Conservation (phyloP, 2,797 vertebrate species). For the Pyrocephalus nanus region DNA sequence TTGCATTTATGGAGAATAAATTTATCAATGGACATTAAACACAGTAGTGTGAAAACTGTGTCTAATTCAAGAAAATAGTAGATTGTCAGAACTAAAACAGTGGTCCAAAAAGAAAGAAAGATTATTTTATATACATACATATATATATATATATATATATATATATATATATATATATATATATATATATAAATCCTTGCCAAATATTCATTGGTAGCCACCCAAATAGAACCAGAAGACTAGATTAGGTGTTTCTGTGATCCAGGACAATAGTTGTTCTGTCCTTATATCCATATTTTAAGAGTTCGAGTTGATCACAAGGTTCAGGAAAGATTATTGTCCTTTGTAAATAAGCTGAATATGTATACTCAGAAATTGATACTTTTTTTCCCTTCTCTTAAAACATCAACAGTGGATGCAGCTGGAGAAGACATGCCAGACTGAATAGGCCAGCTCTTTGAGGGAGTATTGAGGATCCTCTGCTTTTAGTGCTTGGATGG, state of each 20-base stretch:
- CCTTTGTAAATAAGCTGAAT: not conserved
- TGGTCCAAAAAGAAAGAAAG: not conserved
- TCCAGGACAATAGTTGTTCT: not conserved
- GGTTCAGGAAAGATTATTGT: not conserved
- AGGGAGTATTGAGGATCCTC: not conserved
- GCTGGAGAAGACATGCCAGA: not conserved
- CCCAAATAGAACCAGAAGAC: not conserved
- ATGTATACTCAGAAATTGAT: not conserved
- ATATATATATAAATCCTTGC: not conserved
- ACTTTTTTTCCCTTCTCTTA: not conserved
- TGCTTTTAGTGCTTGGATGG: not conserved
- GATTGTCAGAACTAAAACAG: not conserved
- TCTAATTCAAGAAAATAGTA: not conserved
- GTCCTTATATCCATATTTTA: not conserved
- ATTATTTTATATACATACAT: not conserved
- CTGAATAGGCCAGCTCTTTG: not conserved
- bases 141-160: too few relatives aligned
- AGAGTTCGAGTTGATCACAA: not conserved
- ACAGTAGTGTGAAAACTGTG: not conserved
- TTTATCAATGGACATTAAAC: not conserved
- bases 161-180: not conserved
- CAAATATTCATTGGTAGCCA: not conserved
- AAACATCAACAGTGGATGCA: not conserved
- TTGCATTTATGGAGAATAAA: not conserved
- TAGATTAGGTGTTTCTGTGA: not conserved